Conservation (phyloP, 2,888 invertebrate species). For the Charanyca ferruginea region DNA sequence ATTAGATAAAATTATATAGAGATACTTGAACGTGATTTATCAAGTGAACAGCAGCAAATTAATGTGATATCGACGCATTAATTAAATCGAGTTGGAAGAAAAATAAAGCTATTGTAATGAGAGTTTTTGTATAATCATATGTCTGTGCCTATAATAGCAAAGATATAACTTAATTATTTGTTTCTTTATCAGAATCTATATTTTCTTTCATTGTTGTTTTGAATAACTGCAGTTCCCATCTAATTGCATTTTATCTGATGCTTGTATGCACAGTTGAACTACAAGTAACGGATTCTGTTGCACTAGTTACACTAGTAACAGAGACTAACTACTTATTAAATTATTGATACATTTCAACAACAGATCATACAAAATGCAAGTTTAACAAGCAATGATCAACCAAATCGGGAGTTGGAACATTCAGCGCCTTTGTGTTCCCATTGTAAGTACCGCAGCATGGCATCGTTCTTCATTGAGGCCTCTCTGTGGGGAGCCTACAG, state of each 20-base stretch:
- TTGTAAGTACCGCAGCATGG: constrained; percentile 84
- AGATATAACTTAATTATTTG: constrained; percentile 31
- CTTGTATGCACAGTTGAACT: constrained; percentile 33
- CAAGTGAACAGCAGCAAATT: constrained; percentile 17
- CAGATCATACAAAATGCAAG: constrained; percentile 64
- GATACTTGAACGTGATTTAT: constrained; percentile 45
- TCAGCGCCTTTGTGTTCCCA: constrained; percentile 73
- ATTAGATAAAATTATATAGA: constrained; percentile 56
- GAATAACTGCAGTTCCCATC: constrained; percentile 52
- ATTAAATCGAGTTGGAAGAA: constrained; percentile 23
- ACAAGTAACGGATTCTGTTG: constrained; percentile 39
- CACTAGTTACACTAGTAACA: constrained; percentile 12
- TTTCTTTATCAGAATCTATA: constrained; percentile 34
- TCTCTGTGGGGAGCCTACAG: constrained; percentile 87
- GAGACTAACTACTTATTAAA: constrained; percentile 51
- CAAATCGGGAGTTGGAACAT: constrained; percentile 78
- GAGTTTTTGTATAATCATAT: constrained; percentile 6
- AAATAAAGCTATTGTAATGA: neutral
- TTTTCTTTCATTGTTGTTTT: constrained; percentile 42
- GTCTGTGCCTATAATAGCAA: constrained; percentile 14
- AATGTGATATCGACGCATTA: constrained; percentile 29
- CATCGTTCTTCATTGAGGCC: constrained; percentile 81
- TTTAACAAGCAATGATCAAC: constrained; percentile 79
- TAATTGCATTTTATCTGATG: constrained; percentile 54
- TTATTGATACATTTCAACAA: constrained; percentile 64